These are phyloP conservation scores for Brenthis ino DNA, from an alignment of 2,888 invertebrate species.

Conservation along the genomic window DNA sequence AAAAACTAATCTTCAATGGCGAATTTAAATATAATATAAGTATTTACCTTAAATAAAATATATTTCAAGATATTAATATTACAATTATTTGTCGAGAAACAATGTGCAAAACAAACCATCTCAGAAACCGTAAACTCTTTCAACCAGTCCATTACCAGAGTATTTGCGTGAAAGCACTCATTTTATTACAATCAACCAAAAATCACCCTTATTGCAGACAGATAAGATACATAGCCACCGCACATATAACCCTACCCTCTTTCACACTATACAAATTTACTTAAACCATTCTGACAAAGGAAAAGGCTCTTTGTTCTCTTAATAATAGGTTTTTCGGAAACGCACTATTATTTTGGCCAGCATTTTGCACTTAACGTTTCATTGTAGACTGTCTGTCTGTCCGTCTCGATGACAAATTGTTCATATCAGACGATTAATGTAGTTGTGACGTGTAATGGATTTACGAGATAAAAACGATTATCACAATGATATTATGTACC, in stretches of 20 bases:
- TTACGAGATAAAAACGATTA: slow-evolving; percentile 48
- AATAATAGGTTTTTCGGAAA: slow-evolving; percentile 28
- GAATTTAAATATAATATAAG: too few species aligned
- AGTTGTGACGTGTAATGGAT: slow-evolving; percentile 56
- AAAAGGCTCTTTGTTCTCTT: slow-evolving; percentile 33
- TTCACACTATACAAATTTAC: slow-evolving; percentile 39
- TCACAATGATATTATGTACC: neutral
- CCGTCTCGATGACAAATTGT: slow-evolving; percentile 70
- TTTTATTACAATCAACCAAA: slow-evolving; percentile 23
- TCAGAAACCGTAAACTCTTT: slow-evolving; percentile 39
- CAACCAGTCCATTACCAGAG: slow-evolving; percentile 42
- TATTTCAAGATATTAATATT: slow-evolving; percentile 23
- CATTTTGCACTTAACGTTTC: slow-evolving; percentile 44
- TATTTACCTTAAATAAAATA: neutral
- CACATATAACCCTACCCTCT: slow-evolving; percentile 32
- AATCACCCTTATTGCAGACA: slow-evolving; percentile 26
- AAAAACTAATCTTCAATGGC: too few species aligned
- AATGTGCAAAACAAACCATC: slow-evolving; percentile 36
- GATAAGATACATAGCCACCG: slow-evolving; percentile 18
- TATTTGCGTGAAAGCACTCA: slow-evolving; percentile 33
- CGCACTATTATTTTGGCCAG: slow-evolving; percentile 32
- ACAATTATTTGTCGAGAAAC: slow-evolving; percentile 31
- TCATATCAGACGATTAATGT: slow-evolving; percentile 66
- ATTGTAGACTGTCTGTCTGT: slow-evolving; percentile 56
- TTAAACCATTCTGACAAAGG: slow-evolving; percentile 34